phyloP scores from a whole-genome alignment of 2,113 vertebrate genomes.

The Pipa parva region DNA sequence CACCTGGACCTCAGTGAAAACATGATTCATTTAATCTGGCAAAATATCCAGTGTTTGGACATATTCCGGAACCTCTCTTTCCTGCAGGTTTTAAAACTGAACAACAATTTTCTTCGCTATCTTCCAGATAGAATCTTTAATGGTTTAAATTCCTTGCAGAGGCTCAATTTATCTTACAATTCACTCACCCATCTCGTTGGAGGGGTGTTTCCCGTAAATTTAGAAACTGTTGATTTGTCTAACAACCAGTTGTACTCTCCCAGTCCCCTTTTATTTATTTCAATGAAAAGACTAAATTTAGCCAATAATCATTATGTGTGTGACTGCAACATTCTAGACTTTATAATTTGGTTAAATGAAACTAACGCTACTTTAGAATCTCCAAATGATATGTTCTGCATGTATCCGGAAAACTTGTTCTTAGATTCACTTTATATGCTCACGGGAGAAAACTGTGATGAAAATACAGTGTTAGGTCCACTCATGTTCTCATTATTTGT shows the following conservation, averaged over 20 bases:
- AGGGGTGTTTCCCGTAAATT: constrained; percentile 62
- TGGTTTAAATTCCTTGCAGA: constrained; percentile 61
- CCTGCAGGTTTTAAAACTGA: constrained; percentile 63
- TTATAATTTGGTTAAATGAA: constrained; percentile 69
- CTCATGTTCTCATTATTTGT: constrained; percentile 66
- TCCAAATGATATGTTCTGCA: constrained; percentile 54
- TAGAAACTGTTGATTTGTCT: constrained; percentile 65
- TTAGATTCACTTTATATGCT: constrained; percentile 49
- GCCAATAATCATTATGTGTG: constrained; percentile 71
- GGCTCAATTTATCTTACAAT: constrained; percentile 73
- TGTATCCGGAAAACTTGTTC: constrained; percentile 57
- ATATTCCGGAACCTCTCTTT: constrained; percentile 68
- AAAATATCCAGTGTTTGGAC: constrained; percentile 60
- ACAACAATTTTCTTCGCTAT: constrained; percentile 64
- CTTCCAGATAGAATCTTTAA: constrained; percentile 72
- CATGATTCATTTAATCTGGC: constrained; percentile 74
- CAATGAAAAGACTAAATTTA: constrained; percentile 61
- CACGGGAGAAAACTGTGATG: constrained; percentile 45
- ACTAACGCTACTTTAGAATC: constrained; percentile 63
- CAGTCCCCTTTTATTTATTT: constrained; percentile 63
- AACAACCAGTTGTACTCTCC: constrained; percentile 74
- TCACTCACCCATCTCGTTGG: constrained; percentile 62
- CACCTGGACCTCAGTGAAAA: constrained; percentile 71
- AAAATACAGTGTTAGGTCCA: constrained; percentile 56
- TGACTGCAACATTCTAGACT: constrained; percentile 65